Percentiles rank a stretch among this genome's conserved stretches.
Conservation (phyloP, 1,140 invertebrate genomes). For the Drosophila nigrodunni region DNA sequence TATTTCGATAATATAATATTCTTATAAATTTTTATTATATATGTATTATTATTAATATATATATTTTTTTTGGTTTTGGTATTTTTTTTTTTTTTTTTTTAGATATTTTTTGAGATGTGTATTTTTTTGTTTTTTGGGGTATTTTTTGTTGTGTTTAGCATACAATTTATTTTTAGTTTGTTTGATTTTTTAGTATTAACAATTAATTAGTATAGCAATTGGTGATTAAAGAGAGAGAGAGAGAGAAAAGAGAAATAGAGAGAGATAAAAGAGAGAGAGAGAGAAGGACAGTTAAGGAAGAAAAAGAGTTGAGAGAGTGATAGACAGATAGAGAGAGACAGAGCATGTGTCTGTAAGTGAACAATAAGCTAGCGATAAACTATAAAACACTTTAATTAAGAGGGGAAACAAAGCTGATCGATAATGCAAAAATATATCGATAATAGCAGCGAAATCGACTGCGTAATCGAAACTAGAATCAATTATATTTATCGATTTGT, state of each 20-base stretch:
- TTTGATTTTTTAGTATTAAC: conserved; percentile 54
- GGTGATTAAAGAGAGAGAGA: conserved; percentile 63
- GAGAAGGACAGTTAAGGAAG: conserved; percentile 63
- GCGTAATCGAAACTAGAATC: background rate
- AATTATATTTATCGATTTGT: background rate
- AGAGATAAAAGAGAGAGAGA: conserved; percentile 52
- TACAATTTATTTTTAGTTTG: conserved; percentile 53
- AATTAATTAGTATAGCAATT: conserved; percentile 49
- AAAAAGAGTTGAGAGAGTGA: conserved; percentile 52
- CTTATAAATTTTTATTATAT: conserved; percentile 59
- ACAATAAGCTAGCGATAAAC: conserved; percentile 45
- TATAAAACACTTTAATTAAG: conserved; percentile 29
- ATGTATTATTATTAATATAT: conserved; percentile 59
- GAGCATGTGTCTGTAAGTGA: conserved; percentile 53
- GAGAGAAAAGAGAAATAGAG: conserved; percentile 56
- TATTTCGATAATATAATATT: conserved; percentile 56
- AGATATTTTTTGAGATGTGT: conserved; percentile 42
- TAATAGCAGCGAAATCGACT: background rate
- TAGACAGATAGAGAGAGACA: conserved; percentile 35
- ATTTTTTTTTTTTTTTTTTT: conserved; percentile 56
- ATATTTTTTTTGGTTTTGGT: conserved; percentile 49
- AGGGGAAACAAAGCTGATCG: background rate
- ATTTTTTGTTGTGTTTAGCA: conserved; percentile 57
- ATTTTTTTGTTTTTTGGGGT: conserved; percentile 51
- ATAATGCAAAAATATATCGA: background rate